These are phyloP conservation scores for Listrodromus nycthemerus DNA, from an alignment of 2,888 invertebrate species.

Conservation along the genomic window DNA sequence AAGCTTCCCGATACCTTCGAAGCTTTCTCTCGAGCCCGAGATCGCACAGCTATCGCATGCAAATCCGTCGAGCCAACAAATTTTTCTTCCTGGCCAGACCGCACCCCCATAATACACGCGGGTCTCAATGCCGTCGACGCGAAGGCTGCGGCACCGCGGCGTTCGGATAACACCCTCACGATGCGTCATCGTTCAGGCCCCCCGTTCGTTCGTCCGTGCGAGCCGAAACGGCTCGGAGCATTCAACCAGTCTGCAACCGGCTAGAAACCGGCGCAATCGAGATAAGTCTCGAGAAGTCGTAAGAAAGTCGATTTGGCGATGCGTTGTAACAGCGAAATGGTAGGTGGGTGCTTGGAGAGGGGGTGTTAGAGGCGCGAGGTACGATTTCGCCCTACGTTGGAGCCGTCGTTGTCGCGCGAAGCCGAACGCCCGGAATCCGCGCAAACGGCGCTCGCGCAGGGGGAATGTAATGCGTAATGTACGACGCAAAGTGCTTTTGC, in stretches of 20 bases:
- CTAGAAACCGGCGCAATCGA: slow-evolving; percentile 10
- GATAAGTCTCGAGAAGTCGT: slow-evolving; percentile 70
- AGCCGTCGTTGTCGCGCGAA: slow-evolving; percentile 41
- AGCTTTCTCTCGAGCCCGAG: not conserved
- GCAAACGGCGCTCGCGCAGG: slow-evolving; percentile 58
- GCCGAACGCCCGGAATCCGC: slow-evolving; percentile 62
- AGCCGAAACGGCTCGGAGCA: slow-evolving; percentile 25
- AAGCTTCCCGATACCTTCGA: slow-evolving; percentile 17
- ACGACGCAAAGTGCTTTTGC: slow-evolving; percentile 70
- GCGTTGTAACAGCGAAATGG: slow-evolving; percentile 69
- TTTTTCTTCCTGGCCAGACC: slow-evolving; percentile 32
- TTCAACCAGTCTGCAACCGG: not conserved
- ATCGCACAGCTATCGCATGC: slow-evolving; percentile 42
- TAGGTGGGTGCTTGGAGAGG: not conserved
- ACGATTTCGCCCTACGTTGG: slow-evolving; percentile 58
- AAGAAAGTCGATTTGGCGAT: slow-evolving; percentile 79
- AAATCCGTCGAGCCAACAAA: slow-evolving; percentile 61
- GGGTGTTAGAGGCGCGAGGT: slow-evolving; percentile 33
- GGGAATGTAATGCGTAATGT: slow-evolving; percentile 77
- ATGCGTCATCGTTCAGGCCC: slow-evolving; percentile 29
- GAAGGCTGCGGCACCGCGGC: slow-evolving; percentile 16
- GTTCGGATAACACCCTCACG: slow-evolving; percentile 17
- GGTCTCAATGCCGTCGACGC: not conserved
- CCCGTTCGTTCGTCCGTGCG: slow-evolving; percentile 30
- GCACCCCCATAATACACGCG: slow-evolving; percentile 1